Conservation (phyloP, 2,888 invertebrate species). For the Amblyjoppa proteus region DNA sequence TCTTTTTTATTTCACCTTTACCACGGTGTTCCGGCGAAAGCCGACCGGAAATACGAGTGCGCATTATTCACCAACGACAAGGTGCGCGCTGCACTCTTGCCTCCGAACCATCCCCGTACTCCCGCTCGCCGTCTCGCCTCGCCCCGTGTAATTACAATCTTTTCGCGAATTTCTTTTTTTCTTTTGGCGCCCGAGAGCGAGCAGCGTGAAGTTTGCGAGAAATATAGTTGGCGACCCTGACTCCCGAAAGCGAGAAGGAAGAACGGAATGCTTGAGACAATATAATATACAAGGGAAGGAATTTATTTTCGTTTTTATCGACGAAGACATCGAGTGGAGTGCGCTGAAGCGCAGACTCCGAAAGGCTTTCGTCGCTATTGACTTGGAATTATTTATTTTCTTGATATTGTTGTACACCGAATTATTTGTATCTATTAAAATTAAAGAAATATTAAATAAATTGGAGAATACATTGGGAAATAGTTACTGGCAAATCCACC, state of each 20-base stretch:
- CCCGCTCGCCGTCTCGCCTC: neutral
- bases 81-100: neutral
- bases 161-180: constrained; percentile 22
- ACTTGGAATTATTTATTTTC: neutral
- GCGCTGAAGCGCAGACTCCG: constrained; percentile 22
- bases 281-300: constrained; percentile 22
- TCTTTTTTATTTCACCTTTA: neutral
- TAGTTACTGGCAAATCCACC: no score
- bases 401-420: no score
- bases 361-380: constrained; percentile 43
- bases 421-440: no score
- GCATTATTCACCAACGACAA: constrained; percentile 15
- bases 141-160: constrained; percentile 28
- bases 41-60: neutral
- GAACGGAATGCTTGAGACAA: constrained; percentile 27
- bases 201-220: neutral
- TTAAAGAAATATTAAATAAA: no score
- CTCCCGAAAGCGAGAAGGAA: constrained; percentile 34
- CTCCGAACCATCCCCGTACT: neutral
- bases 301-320: constrained; percentile 48
- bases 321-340: constrained; percentile 35
- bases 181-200: neutral
- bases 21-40: neutral
- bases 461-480: no score
- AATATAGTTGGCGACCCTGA: constrained; percentile 18